Conservation (phyloP, 2,113 vertebrate genomes). For the Rhodinocichla rosea region DNA sequence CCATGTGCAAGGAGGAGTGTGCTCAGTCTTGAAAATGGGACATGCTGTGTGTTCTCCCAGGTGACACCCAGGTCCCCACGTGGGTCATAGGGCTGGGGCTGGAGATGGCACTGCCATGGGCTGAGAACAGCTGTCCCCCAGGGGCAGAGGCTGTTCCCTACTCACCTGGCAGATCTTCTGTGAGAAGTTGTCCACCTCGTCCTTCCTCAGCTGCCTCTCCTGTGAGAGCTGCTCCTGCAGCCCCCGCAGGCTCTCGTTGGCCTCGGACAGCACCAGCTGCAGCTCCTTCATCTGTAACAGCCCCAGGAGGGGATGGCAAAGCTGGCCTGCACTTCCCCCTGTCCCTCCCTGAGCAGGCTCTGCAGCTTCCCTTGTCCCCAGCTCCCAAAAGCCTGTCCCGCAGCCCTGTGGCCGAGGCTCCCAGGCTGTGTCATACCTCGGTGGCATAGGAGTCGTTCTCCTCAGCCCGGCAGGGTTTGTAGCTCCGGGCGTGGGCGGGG, state of each 20-base stretch:
- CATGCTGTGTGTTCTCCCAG: not conserved
- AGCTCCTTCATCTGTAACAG: constrained; percentile 77
- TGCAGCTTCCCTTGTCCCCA: not conserved
- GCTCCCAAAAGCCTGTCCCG: rapidly evolving
- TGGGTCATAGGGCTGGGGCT: not conserved
- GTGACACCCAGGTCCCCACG: not conserved
- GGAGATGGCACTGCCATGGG: rapidly evolving
- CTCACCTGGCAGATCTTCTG: constrained; percentile 87
- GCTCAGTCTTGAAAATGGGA: not conserved
- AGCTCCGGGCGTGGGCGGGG: constrained; percentile 72
- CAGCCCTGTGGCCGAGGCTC: not conserved
- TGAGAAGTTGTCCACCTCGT: constrained; percentile 77
- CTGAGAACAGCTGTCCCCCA: not conserved
- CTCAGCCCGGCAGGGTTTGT: constrained; percentile 74
- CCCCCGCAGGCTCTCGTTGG: constrained; percentile 76
- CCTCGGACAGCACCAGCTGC: constrained; percentile 78
- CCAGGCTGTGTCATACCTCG: constrained; percentile 67
- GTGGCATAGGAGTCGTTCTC: constrained; percentile 79
- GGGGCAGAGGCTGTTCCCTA: not conserved
- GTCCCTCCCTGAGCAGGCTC: not conserved
- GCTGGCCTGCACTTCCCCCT: not conserved
- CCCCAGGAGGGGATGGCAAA: not conserved
- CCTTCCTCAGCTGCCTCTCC: constrained; percentile 81
- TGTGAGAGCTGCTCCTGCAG: constrained; percentile 83
- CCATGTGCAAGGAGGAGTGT: not conserved